These are phyloP conservation scores for Acipenser transmontanus DNA, from an alignment of 2,797 vertebrate species.

Conservation along the genomic window DNA sequence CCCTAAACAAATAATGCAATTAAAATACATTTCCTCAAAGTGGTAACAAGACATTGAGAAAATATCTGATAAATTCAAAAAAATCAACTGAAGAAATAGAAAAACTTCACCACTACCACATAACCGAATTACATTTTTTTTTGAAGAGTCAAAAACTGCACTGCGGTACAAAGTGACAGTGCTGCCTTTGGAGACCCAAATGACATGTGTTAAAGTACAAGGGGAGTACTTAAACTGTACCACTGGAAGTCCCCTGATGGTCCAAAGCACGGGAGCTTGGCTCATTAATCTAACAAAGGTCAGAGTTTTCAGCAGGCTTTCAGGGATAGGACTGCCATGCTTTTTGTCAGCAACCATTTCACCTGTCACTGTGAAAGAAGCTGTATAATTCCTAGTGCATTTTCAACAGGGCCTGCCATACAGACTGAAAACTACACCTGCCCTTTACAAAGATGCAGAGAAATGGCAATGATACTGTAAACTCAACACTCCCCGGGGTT, in stretches of 20 bases:
- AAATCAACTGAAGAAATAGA: not conserved
- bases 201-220: not conserved
- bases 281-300: not conserved
- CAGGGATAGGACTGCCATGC: not conserved
- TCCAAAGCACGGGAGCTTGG: not conserved
- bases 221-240: not conserved
- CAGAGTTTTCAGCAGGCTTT: not conserved
- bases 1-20: too few species aligned
- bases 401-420: not conserved
- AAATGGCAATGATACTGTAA: too few species aligned
- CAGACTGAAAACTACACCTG: not conserved
- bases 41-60: not conserved
- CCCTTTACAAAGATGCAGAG: too few species aligned
- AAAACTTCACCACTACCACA: not conserved
- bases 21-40: not conserved
- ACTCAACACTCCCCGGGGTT: too few species aligned
- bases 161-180: not conserved
- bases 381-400: not conserved
- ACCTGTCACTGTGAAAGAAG: not conserved
- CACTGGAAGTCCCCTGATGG: not conserved
- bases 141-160: not conserved
- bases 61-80: not conserved
- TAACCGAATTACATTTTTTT: not conserved
- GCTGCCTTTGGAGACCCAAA: not conserved
- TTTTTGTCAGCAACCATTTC: not conserved